A percentile compares a stretch with the other conserved stretches of the same genome.
Evolutionary conservation across 2,888 invertebrate genomes (phyloP).

Genomic region (Tanypteryx hageni): DNA sequence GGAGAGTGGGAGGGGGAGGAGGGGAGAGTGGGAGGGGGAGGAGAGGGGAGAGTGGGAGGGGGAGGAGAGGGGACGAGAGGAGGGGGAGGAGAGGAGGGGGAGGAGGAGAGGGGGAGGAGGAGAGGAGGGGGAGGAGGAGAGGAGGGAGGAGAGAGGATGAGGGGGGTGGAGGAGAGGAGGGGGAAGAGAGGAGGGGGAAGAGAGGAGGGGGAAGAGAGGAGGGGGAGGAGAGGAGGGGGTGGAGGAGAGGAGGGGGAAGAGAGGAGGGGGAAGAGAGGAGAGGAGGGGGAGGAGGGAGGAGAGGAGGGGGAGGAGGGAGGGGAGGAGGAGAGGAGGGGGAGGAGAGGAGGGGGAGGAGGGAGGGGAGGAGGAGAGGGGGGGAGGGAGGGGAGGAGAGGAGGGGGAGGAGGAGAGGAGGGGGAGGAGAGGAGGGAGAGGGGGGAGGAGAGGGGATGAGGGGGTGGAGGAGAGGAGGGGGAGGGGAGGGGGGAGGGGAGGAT

Average conservation of each 20-base stretch:
- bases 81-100: background rate
- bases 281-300: background rate
- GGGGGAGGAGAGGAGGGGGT: slow-evolving; percentile 1
- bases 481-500: slow-evolving; percentile 40
- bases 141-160: background rate
- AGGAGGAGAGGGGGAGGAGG: background rate
- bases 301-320: background rate
- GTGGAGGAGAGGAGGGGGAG: background rate
- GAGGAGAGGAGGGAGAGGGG: background rate
- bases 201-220: background rate
- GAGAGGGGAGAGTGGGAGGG: background rate
- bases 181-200: background rate
- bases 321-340: background rate
- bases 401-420: background rate
- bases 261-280: background rate
- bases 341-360: too few species aligned
- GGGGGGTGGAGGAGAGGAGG: background rate
- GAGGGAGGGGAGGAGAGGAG: background rate
- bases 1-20: background rate
- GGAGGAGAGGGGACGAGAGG: background rate
- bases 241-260: background rate
- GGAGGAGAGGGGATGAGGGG: background rate
- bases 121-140: background rate
- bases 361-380: background rate
- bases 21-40: background rate